These are phyloP conservation scores for Trematocara marginatum DNA, from an alignment of 2,113 vertebrate genomes.

Conservation along the genomic window DNA sequence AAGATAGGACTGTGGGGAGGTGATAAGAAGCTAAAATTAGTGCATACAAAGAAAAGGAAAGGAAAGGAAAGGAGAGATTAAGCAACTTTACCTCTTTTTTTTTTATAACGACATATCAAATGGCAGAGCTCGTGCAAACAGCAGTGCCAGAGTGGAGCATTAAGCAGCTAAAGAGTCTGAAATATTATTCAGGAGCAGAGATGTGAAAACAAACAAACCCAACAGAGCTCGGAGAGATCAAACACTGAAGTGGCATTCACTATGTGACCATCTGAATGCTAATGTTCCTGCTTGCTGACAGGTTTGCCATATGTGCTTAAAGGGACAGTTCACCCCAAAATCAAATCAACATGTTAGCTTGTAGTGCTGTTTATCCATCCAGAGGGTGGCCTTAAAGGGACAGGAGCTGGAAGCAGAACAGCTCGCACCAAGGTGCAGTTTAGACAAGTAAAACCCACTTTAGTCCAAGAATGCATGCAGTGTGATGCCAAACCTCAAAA, in stretches of 20 bases:
- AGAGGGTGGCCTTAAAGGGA: neutral
- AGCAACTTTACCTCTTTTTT: neutral
- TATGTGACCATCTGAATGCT: neutral
- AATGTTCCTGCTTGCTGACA: neutral
- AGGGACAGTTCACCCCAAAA: neutral
- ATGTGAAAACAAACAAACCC: neutral
- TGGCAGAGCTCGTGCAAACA: neutral
- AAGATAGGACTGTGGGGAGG: neutral
- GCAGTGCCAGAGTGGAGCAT: neutral
- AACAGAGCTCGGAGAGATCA: neutral
- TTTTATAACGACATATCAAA: neutral
- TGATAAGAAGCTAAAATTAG: neutral
- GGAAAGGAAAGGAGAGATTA: neutral
- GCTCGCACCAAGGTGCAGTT: neutral
- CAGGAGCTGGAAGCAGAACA: neutral
- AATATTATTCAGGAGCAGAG: neutral
- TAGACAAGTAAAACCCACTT: neutral
- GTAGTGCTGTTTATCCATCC: neutral
- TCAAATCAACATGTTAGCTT: neutral
- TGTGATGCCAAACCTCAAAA: neutral
- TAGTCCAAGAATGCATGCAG: neutral
- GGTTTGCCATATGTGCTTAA: neutral
- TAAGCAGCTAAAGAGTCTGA: neutral
- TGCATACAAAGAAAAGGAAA: neutral
- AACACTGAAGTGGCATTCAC: neutral